Conservation (phyloP, 1,140 invertebrate genomes). For the Mercenaria mercenaria region DNA sequence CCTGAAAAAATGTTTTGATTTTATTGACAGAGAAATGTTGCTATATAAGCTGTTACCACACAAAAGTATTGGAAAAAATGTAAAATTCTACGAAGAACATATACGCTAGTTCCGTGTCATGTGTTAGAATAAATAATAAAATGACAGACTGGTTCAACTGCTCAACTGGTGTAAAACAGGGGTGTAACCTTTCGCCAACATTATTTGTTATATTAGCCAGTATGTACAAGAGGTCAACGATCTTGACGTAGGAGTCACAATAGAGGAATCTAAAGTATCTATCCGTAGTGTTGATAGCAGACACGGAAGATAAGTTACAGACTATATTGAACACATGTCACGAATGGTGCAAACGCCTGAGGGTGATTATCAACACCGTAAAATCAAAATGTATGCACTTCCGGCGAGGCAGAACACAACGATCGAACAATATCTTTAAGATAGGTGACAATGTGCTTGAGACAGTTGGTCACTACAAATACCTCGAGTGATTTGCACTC, state of each 20-base stretch:
- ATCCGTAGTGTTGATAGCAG: not conserved
- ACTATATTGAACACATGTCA: not conserved
- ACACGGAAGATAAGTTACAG: not conserved
- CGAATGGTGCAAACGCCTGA: constrained; percentile 11
- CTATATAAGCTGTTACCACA: not conserved
- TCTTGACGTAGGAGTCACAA: constrained; percentile 15
- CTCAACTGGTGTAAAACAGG: constrained; percentile 17
- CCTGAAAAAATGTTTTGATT: too few relatives aligned
- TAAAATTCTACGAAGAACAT: constrained; percentile 16
- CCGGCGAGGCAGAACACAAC: constrained; percentile 15
- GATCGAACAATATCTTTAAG: not conserved
- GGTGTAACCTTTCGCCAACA: not conserved
- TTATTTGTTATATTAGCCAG: not conserved
- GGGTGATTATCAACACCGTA: constrained; percentile 8
- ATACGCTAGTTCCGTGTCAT: not conserved
- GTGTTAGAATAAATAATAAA: constrained; percentile 18
- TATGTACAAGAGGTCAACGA: constrained; percentile 19
- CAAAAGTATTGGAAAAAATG: not conserved
- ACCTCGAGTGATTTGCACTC: not conserved
- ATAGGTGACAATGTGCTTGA: too few relatives aligned
- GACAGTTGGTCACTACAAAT: too few relatives aligned
- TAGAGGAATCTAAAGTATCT: not conserved
- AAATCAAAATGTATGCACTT: constrained; percentile 43
- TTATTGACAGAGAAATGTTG: too few relatives aligned
- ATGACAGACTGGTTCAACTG: constrained; percentile 26